phyloP scores from a whole-genome alignment of 2,113 vertebrate species.

The Probosciger aterrimus region DNA sequence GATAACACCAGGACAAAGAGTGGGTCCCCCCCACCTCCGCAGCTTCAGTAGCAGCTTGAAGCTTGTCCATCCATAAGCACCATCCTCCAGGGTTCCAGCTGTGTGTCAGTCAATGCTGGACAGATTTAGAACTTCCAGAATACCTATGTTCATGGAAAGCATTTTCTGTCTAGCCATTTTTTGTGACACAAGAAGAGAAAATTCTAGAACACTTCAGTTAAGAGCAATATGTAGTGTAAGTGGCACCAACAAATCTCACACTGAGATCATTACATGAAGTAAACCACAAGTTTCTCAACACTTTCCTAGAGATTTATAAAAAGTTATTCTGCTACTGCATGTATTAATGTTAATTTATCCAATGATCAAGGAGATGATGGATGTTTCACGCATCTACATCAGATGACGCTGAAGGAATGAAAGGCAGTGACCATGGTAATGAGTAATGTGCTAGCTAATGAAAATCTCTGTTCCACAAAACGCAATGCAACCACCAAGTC shows the following conservation, averaged over 20 bases:
- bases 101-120: fast-evolving
- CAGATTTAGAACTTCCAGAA: background rate
- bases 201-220: background rate
- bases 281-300: background rate
- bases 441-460: background rate
- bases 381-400: background rate
- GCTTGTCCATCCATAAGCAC: background rate
- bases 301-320: background rate
- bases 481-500: background rate
- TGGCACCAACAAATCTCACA: background rate
- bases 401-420: background rate
- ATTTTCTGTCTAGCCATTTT: background rate
- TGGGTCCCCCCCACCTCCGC: too few species aligned
- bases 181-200: background rate
- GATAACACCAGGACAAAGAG: background rate
- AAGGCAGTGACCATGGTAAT: background rate
- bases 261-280: background rate
- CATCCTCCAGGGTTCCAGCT: background rate
- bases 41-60: background rate
- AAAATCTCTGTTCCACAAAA: background rate
- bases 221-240: fast-evolving
- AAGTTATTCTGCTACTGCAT: background rate
- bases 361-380: background rate
- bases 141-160: background rate
- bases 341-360: background rate